phyloP scores from a whole-genome alignment of 2,113 vertebrate genomes.

The Cromileptes altivelis region DNA sequence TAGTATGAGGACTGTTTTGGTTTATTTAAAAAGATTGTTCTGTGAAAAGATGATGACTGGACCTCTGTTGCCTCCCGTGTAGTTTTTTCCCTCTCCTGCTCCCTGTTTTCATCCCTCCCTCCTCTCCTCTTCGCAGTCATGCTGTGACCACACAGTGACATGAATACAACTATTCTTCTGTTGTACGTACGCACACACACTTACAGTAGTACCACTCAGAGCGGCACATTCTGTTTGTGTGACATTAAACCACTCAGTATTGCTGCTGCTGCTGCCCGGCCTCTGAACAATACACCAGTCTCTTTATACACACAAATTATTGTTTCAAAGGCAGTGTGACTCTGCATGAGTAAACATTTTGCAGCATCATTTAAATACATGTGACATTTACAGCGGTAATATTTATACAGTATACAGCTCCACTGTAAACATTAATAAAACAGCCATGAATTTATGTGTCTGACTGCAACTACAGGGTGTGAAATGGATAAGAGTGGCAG shows the following conservation, averaged over 20 bases:
- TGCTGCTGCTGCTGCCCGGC: conserved; percentile 15
- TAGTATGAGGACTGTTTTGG: background rate
- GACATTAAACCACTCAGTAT: conserved; percentile 37
- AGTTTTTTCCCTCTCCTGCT: conserved; percentile 16
- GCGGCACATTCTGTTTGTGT: conserved; percentile 28
- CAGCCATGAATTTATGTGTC: background rate
- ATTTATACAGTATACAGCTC: background rate
- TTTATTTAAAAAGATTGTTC: background rate
- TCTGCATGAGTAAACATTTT: conserved; percentile 11
- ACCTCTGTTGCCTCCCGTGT: conserved; percentile 29
- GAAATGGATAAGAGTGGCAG: background rate
- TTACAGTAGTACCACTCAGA: conserved; percentile 44
- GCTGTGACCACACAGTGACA: conserved; percentile 46
- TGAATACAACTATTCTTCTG: conserved; percentile 63
- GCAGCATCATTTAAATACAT: conserved; percentile 1
- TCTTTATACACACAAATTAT: conserved; percentile 21
- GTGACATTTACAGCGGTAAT: conserved; percentile 21
- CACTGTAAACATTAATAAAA: conserved; percentile 25
- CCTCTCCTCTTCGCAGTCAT: conserved; percentile 34
- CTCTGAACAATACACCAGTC: conserved; percentile 32
- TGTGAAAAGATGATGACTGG: conserved; percentile 30
- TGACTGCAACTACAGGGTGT: background rate
- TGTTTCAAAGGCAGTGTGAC: conserved; percentile 6
- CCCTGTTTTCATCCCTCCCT: conserved; percentile 30
- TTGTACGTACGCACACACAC: background rate